A percentile compares a stretch with the other conserved stretches of the same genome.
Evolutionary conservation across 2,888 invertebrate genomes (phyloP).

Genomic region (Lasioglossum lativentre): DNA sequence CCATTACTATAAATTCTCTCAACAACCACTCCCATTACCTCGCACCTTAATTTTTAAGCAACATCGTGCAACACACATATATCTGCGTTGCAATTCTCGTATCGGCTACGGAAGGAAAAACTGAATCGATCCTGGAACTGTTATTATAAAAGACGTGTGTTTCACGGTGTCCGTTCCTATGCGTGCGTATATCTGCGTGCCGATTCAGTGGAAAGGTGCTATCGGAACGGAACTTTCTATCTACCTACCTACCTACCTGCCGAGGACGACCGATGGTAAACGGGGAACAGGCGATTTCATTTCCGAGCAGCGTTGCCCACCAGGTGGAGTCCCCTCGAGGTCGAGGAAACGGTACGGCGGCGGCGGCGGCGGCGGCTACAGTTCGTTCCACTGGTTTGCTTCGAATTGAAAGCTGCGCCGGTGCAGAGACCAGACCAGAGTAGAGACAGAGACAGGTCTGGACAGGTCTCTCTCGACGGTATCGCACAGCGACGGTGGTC

Average conservation of each 20-base stretch:
- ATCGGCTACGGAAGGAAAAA: neutral
- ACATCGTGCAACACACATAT: too few relatives aligned
- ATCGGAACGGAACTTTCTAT: neutral
- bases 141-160: neutral
- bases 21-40: neutral
- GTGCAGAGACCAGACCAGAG: conserved; percentile 1
- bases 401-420: conserved; percentile 38
- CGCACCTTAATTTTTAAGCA: too few relatives aligned
- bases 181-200: neutral
- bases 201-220: neutral
- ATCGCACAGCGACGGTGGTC: conserved; percentile 1
- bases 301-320: neutral
- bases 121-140: neutral
- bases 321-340: conserved; percentile 44
- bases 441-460: too few relatives aligned
- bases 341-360: conserved; percentile 20
- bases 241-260: neutral
- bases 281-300: neutral
- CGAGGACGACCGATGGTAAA: conserved; percentile 16
- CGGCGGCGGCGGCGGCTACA: too few relatives aligned
- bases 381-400: conserved; percentile 27
- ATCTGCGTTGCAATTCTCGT: neutral
- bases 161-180: neutral
- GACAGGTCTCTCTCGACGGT: neutral
- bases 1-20: neutral